Conservation (phyloP, 2,797 vertebrate species). For the Amblyopsis hoosieri region DNA sequence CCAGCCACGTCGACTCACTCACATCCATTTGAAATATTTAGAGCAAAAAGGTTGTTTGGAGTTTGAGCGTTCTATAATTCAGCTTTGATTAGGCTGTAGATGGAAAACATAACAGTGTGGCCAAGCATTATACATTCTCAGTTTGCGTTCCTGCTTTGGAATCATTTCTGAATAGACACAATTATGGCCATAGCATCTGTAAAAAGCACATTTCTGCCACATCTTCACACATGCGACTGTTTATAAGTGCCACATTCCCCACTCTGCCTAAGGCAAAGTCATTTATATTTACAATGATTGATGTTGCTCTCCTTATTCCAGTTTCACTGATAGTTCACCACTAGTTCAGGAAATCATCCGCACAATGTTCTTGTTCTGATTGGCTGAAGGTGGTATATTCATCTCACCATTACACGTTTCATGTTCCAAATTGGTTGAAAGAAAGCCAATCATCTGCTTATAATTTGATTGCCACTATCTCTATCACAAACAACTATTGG, state of each 20-base stretch:
- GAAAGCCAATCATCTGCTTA: no score
- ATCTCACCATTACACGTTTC: no score
- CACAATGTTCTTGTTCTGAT: no score
- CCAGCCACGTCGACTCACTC: constrained; percentile 42
- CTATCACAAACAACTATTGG: no score
- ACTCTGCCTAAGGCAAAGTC: constrained; percentile 15
- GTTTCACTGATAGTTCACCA: constrained; percentile 29
- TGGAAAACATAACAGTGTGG: constrained; percentile 43
- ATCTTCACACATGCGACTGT: constrained; percentile 31
- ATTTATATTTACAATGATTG: constrained; percentile 43
- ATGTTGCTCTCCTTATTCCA: constrained; percentile 20
- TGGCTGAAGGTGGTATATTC: no score
- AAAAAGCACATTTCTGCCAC: not conserved
- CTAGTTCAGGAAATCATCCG: no score
- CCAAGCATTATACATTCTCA: constrained; percentile 23
- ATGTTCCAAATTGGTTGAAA: no score
- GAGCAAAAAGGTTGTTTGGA: constrained; percentile 50
- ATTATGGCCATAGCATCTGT: constrained; percentile 22
- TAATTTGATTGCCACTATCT: no score
- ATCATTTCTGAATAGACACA: constrained; percentile 29
- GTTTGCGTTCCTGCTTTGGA: constrained; percentile 33
- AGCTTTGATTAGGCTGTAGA: constrained; percentile 56
- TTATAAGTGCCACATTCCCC: constrained; percentile 30
- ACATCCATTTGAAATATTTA: constrained; percentile 63
- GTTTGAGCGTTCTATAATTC: constrained; percentile 51